Percentiles rank a stretch among this genome's conserved stretches.
Evolutionary conservation across 2,888 invertebrate species (phyloP).

Genomic region (Spisula subtruncata): DNA sequence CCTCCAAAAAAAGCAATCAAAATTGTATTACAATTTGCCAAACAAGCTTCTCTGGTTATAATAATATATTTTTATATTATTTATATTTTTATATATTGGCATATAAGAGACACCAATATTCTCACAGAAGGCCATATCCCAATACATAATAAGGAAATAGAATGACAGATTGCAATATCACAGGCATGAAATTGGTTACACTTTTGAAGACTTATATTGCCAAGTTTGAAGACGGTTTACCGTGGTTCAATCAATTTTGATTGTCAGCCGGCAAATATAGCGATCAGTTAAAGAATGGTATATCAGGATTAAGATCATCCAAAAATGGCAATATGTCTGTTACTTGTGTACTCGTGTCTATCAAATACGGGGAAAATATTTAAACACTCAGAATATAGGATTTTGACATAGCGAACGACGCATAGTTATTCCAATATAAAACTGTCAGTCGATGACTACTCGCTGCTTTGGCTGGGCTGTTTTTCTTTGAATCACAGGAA

Average conservation of each 20-base stretch:
- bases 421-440: too few species aligned
- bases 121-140: not conserved
- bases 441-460: too few species aligned
- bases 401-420: too few species aligned
- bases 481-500: too few species aligned
- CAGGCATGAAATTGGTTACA: slow-evolving; percentile 20
- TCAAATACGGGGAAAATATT: too few species aligned
- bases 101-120: not conserved
- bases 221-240: not conserved
- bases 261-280: slow-evolving; percentile 3
- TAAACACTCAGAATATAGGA: too few species aligned
- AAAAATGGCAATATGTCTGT: not conserved
- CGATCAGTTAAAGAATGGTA: not conserved
- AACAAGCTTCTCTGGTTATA: too few species aligned
- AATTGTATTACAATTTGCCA: too few species aligned
- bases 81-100: not conserved
- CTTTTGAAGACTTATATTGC: slow-evolving; percentile 18
- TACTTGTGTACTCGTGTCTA: too few species aligned
- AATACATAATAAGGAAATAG: not conserved
- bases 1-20: too few species aligned
- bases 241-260: not conserved
- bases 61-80: too few species aligned
- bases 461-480: too few species aligned
- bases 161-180: not conserved
- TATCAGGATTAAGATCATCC: not conserved